These are phyloP conservation scores for Lathronympha strigana DNA, from an alignment of 2,888 invertebrate species.

Conservation along the genomic window DNA sequence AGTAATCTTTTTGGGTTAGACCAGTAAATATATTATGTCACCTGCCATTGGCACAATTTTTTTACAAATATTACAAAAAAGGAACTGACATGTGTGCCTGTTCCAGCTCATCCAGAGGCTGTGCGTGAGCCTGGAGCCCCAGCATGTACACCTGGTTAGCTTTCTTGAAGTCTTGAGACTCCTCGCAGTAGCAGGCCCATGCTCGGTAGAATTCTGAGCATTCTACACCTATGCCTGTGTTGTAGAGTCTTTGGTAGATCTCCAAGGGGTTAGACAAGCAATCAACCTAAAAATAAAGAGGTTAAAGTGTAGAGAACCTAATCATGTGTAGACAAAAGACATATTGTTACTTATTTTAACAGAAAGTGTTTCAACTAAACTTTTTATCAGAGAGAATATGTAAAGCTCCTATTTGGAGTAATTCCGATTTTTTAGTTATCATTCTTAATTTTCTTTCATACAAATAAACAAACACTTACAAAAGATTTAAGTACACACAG, in stretches of 20 bases:
- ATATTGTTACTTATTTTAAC: too few relatives aligned
- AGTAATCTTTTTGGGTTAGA: too few relatives aligned
- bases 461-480: too few relatives aligned
- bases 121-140: constrained; percentile 90
- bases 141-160: constrained; percentile 92
- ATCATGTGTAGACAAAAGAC: background rate
- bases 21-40: too few relatives aligned
- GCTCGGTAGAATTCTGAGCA: constrained; percentile 93
- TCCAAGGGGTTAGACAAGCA: constrained; percentile 89
- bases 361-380: too few relatives aligned
- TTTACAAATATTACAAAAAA: constrained; percentile 26
- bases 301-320: background rate
- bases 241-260: constrained; percentile 92
- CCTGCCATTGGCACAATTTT: too few relatives aligned
- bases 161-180: constrained; percentile 90
- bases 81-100: constrained; percentile 88
- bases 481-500: too few relatives aligned
- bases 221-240: constrained; percentile 91
- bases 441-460: too few relatives aligned
- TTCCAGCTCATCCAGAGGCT: constrained; percentile 90
- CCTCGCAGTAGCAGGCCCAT: constrained; percentile 95
- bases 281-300: constrained; percentile 86
- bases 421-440: too few relatives aligned
- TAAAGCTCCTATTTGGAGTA: too few relatives aligned
- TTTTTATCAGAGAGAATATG: too few relatives aligned